Evolutionary conservation across 2,888 invertebrate genomes (phyloP), one percentile per base, ranked within the genome.

Genomic region (Sepiola atlantica): DNA sequence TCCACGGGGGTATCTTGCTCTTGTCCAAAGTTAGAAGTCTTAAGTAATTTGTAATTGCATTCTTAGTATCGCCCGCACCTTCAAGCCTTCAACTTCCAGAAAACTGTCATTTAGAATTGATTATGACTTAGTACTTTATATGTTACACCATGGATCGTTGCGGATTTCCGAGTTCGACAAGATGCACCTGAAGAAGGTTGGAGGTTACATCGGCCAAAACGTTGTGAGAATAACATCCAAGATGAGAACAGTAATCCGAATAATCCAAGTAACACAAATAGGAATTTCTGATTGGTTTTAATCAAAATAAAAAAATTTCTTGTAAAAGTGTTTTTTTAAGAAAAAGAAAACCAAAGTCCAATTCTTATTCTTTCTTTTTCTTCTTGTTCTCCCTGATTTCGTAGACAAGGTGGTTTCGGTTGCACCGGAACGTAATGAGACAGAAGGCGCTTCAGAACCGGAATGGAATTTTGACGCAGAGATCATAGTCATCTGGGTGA

Each of bases 391-490:
- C 45, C 4, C n/a, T 14, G 32, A 61, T 32, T 93, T 61, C 35
- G 18, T 2, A 93, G 93, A 57, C 4, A 93, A 93, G 28, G 93
- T 93, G 2, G 92, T 92, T n/a, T 92, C 92, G 6, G 57, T 55
- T 57, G 57, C 93, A 0, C 93, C 55, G 32, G 61, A 93, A 55
- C 93, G 55, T 35, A 93, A 55, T 35, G 93, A 55, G 55, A 61
- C 93, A 14, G 57, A 55, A 61, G 93, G n/a, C 18, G 24, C 35
- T 21, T 16, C 24, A 6, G 93, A 61, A 28, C 57, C 35, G 0
- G 35, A 35, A 57, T 93, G 93, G 93, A 57, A 61, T n/a, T 28
- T 93, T 21, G 93, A 93, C 12, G 93, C 93, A 28, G 93, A 93
- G 35, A 55, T 93, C 8, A 93, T 93, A 21, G 55, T 93, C 57